Conservation (phyloP, 35 echinoderm and acorn worm genomes). For the Ptychodera flava region DNA sequence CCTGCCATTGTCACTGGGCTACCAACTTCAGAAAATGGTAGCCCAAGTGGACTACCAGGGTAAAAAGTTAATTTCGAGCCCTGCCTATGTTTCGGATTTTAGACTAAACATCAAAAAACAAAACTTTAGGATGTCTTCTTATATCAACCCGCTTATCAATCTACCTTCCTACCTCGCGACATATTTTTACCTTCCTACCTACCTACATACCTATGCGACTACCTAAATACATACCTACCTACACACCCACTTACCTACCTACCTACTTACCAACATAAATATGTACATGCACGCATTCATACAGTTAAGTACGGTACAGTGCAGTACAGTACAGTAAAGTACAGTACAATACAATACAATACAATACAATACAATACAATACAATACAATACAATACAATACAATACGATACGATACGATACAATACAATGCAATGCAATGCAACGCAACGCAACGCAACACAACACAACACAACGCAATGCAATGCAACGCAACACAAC, state of each 20-base stretch:
- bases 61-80: no score
- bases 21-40: no score
- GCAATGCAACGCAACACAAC: background rate
- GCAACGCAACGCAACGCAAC: background rate
- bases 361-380: background rate
- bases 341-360: background rate
- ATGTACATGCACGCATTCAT: background rate
- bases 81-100: no score
- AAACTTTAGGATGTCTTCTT: no score
- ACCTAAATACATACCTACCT: background rate
- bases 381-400: background rate
- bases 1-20: no score
- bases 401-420: background rate
- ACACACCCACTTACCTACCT: background rate
- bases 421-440: background rate
- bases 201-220: background rate
- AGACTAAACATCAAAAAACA: no score
- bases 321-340: background rate
- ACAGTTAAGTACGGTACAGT: background rate
- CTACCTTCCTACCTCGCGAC: no score
- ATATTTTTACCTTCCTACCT: background rate
- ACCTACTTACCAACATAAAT: background rate
- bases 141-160: no score
- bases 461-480: background rate
- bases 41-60: no score